These are phyloP conservation scores for Nomada goodeniana DNA, from an alignment of 2,888 invertebrate species.

Conservation along the genomic window DNA sequence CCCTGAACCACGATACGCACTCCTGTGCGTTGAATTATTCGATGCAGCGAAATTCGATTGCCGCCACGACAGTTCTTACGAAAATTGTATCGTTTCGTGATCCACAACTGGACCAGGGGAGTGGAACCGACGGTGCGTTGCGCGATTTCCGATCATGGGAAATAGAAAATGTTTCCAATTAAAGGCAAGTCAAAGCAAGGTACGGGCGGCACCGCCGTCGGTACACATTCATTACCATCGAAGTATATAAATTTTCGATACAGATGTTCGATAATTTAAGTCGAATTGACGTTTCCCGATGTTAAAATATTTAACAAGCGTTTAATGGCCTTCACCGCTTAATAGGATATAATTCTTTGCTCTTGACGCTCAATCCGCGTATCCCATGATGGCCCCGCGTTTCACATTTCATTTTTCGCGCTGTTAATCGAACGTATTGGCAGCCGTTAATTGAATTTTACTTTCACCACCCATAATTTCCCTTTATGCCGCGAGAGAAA, in stretches of 20 bases:
- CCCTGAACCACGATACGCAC: no score
- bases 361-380: background rate
- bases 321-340: background rate
- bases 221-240: background rate
- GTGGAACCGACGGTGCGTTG: no score
- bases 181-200: no score
- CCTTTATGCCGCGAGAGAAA: no score
- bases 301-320: background rate
- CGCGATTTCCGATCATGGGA: no score
- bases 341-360: background rate
- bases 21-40: no score
- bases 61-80: background rate
- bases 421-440: background rate
- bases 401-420: background rate
- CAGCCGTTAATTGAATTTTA: conserved; percentile 2
- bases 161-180: no score
- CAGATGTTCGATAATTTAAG: conserved; percentile 4
- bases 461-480: conserved; percentile 20
- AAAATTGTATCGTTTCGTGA: no score
- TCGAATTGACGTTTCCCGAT: background rate
- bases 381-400: background rate
- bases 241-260: background rate
- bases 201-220: no score
- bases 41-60: background rate
- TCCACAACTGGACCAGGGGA: no score